Base-by-base conservation (phyloP, 2,888 invertebrate genomes). In the Drosophila imparisetae region DNA sequence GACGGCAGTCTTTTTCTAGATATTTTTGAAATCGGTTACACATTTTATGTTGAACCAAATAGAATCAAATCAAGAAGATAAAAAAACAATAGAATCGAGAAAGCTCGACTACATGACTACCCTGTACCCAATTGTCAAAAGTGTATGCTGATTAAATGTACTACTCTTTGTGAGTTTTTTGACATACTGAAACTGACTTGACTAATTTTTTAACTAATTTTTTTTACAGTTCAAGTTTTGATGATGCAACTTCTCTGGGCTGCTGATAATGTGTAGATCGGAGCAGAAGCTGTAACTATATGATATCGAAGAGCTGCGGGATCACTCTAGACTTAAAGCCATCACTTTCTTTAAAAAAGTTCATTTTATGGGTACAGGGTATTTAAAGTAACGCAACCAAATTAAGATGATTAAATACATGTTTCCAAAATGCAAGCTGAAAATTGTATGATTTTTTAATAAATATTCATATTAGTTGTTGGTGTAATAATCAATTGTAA, bases 1-100 rank as follows among this genome's bases (percentile, higher is more conserved):
- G 93, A 93, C 92, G 93, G 93, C 93, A 93, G 92, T 92, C 93
- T 93, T 92, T 92, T 92, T 92, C 92, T 93, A 92, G 91, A 92
- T 92, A 90, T 92, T 88, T 92, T 91, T 86, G 86, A 91, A 88
- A 90, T 83, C 80, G 83, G 86, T 89, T 87, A 85, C 86, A 91
- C 80, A 89, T 75, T 83, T 90, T 81, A 81, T 80, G 80, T 89
- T 85, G 71, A 75, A 81, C 74, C 73, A 75, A 66, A 69, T 55
- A 75, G 69, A 76, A 81, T 73, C 72, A 86, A 85, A 87, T 79
- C 84, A 80, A 72, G 36, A 70, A 79, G 64, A 75, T 68, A 78
- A 68, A 75, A 78, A 66, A 75, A 83, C 68, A 72, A 66, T 67
- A 79, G 61, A 74, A 59, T 81, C 83, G 72, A 76, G 69, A 49